Evolutionary conservation across 2,888 invertebrate species (phyloP), one percentile per base, ranked within the genome.

Genomic region (Bedellia somnulentella): DNA sequence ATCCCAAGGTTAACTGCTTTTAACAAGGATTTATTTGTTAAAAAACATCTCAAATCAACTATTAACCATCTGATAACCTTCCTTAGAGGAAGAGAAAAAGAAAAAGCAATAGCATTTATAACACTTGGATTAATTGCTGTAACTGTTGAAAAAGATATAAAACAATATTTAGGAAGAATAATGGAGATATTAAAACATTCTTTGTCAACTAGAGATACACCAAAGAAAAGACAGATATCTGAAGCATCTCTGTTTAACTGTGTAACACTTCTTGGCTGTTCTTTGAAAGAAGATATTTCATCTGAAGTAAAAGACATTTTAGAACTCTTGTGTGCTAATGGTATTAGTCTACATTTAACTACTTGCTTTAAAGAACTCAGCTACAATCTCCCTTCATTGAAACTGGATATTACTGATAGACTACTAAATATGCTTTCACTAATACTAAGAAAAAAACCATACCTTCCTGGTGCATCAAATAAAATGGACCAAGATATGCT

Each of bases 1-100:
- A 76, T 98, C 40, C 98, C 98, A 0, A 79, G 96, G 36, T 67
- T 97, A 22, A 95, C 95, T 5, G 93, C 96, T n/a, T 94, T 96
- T 46, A 87, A 93, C 52, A 85, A 83, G 32, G 83, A 86, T 28
- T 80, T 81, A 27, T 97, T 95, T 60, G 83, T 86, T 1, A 79
- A 80, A 34, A 83, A 83, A 40, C 87, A 93, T 58, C 63, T 93
- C 1, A 81, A 81, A 28, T 81, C 82, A 1, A 85, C 92, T 1
- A 85, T 96, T 52, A 80, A 79, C 39, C 89, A 94, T 57, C 68
- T 96, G 24, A 77, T 95, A 35, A 77, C 79, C 9, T 89, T 86
- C 27, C 57, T 96, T 34, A 82, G 86, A 32, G 85, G 89, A 3
- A 80, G 89, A 37, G 93, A 93, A 41, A 89, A 89, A 48, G 94